These are phyloP conservation scores for Phrynocephalus vlangalii DNA, from an alignment of 2,797 vertebrate species.

Conservation along the genomic window DNA sequence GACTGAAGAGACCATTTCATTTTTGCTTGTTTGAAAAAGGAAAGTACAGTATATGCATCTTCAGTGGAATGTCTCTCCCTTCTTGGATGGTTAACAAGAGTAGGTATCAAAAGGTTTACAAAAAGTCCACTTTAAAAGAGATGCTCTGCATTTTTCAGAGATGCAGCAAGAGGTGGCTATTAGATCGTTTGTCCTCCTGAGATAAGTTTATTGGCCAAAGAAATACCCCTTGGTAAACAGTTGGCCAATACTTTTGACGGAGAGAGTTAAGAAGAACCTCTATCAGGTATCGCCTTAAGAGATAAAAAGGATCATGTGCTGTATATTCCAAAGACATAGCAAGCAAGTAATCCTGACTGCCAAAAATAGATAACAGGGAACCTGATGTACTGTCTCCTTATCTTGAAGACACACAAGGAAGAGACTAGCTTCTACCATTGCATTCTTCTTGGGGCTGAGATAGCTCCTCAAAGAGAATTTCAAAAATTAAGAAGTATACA, in stretches of 20 bases:
- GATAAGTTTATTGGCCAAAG: conserved; percentile 14
- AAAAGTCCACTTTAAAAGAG: conserved; percentile 12
- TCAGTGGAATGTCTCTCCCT: background rate
- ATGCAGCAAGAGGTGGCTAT: background rate
- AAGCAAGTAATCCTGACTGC: background rate
- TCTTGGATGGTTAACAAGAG: rapidly evolving
- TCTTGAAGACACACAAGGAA: conserved; percentile 21
- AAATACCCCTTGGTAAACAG: conserved; percentile 23
- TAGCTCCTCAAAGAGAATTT: background rate
- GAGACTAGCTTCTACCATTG: background rate
- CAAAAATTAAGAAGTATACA: background rate
- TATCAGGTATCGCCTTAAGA: background rate
- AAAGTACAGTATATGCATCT: conserved; percentile 3
- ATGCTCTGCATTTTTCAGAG: background rate
- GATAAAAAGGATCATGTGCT: conserved; percentile 19
- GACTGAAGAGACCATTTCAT: background rate
- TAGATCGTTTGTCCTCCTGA: background rate
- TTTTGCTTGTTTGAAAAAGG: background rate
- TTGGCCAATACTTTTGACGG: background rate
- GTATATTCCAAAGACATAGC: conserved; percentile 21
- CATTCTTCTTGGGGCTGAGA: conserved; percentile 14
- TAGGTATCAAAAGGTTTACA: background rate
- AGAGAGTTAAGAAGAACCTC: background rate
- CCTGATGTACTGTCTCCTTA: conserved; percentile 27
- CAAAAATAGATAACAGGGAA: background rate